A percentile compares a stretch with the other conserved stretches of the same genome.
These are phyloP conservation scores for Ceyx cyanopectus DNA, from an alignment of 2,113 vertebrate genomes.

Conservation along the genomic window DNA sequence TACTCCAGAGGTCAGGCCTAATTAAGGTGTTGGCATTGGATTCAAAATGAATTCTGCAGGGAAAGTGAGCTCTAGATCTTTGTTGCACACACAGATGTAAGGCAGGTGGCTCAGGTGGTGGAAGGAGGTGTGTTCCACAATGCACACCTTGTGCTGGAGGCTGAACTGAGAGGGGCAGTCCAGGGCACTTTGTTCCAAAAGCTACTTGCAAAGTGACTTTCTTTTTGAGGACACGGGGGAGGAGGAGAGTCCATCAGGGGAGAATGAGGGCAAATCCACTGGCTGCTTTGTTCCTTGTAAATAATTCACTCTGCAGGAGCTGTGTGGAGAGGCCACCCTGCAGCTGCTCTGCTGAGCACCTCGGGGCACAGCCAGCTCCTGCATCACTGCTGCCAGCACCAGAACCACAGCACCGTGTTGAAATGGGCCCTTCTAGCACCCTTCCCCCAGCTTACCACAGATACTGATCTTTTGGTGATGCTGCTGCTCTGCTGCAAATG, in stretches of 20 bases:
- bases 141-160: rapidly evolving
- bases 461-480: background rate
- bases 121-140: background rate
- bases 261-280: background rate
- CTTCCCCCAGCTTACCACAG: background rate
- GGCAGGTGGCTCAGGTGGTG: rapidly evolving
- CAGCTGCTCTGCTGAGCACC: background rate
- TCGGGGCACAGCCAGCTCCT: background rate
- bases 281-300: background rate
- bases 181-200: background rate
- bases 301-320: background rate
- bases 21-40: constrained; percentile 24
- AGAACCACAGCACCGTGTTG: background rate
- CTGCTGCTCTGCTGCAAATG: background rate
- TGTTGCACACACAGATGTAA: background rate
- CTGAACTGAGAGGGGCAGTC: background rate
- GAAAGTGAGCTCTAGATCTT: background rate
- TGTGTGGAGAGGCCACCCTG: background rate
- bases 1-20: constrained; percentile 30
- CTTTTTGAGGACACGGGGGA: background rate
- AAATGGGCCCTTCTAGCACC: background rate
- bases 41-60: background rate
- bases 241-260: background rate
- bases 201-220: background rate
- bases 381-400: background rate